phyloP scores from a whole-genome alignment of 1,140 invertebrate genomes.

The Homarus americanus region DNA sequence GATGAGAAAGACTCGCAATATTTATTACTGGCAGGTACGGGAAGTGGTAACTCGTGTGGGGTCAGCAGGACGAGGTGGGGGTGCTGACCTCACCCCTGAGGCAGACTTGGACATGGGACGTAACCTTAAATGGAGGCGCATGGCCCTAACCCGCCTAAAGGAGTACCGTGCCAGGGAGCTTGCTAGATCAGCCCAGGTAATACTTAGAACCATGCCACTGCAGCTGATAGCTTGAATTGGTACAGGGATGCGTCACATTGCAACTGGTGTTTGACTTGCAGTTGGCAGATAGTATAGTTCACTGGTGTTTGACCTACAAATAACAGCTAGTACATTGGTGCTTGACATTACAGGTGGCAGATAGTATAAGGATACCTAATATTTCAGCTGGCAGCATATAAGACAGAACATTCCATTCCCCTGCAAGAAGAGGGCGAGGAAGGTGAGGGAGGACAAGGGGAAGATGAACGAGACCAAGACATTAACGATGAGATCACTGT shows the following conservation, averaged over 20 bases:
- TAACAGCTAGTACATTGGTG: background rate
- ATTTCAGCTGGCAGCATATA: constrained; percentile 31
- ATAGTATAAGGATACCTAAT: background rate
- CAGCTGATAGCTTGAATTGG: background rate
- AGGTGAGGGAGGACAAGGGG: background rate
- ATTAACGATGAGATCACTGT: constrained; percentile 41
- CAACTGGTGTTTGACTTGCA: too few relatives aligned
- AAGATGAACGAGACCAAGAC: constrained; percentile 19
- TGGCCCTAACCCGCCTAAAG: constrained; percentile 31
- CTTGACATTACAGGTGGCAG: background rate
- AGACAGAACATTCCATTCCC: constrained; percentile 29
- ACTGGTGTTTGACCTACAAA: background rate
- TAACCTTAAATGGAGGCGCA: constrained; percentile 29
- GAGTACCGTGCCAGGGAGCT: constrained; percentile 18
- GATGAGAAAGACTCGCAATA: too few relatives aligned
- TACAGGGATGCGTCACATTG: background rate
- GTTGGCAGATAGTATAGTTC: background rate
- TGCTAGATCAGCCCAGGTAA: constrained; percentile 20
- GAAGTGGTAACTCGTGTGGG: constrained; percentile 34
- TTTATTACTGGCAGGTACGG: too few relatives aligned
- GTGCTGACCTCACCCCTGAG: constrained; percentile 23
- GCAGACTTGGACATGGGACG: constrained; percentile 32
- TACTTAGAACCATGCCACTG: background rate
- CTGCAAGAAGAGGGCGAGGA: background rate
- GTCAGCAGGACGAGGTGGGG: constrained; percentile 35